Conservation (phyloP, 37 sponge, comb jelly and placozoan species). For the Crambe crambe region DNA sequence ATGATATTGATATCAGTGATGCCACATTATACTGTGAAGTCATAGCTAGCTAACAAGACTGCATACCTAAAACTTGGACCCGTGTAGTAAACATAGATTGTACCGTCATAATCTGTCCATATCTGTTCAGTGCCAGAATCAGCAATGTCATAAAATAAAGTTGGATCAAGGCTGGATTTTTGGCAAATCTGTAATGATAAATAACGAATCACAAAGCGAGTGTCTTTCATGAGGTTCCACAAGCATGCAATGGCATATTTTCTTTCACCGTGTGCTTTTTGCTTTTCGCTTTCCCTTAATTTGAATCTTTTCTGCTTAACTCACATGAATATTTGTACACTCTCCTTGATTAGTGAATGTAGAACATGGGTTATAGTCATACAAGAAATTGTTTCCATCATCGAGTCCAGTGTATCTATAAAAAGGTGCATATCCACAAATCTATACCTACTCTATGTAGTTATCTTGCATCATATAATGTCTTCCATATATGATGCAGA, state of each 20-base stretch:
- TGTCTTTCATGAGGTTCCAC: too few relatives aligned
- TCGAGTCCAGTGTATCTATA: not conserved
- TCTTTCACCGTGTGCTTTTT: too few relatives aligned
- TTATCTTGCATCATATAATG: too few relatives aligned
- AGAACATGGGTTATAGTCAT: not conserved
- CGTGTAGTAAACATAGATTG: constrained; percentile 15
- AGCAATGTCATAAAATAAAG: not conserved
- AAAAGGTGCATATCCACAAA: too few relatives aligned
- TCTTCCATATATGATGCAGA: too few relatives aligned
- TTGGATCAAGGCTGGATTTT: not conserved
- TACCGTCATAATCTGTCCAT: not conserved
- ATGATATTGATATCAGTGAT: too few relatives aligned
- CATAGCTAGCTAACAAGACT: too few relatives aligned
- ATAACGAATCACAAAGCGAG: too few relatives aligned
- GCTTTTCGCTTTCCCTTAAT: too few relatives aligned
- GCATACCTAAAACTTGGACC: not conserved
- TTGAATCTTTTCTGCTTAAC: not conserved
- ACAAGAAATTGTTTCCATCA: not conserved
- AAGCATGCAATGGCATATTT: not conserved
- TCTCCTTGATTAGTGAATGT: not conserved
- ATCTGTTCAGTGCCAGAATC: constrained; percentile 19
- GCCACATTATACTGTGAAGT: not conserved
- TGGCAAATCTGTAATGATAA: constrained; percentile 11
- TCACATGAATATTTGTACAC: not conserved
- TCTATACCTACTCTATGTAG: too few relatives aligned